Percentiles rank a stretch among this genome's conserved stretches.
Conservation (phyloP, 1,140 invertebrate species). For the Sarcophaga bullata region DNA sequence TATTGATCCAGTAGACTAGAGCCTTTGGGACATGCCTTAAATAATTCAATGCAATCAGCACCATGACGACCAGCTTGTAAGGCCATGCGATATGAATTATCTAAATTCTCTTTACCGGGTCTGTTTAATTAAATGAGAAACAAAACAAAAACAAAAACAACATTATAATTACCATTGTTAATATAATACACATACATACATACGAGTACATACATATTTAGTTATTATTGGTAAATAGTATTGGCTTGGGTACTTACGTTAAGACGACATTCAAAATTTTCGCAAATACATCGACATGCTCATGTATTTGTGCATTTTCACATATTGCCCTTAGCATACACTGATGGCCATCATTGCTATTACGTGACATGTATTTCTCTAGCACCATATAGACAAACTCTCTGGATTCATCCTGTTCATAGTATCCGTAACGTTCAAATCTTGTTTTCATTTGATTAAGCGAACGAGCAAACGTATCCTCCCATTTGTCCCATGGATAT, state of each 20-base stretch:
- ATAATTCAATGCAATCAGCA: constrained; percentile 56
- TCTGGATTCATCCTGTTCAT: constrained; percentile 56
- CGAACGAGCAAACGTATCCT: constrained; percentile 56
- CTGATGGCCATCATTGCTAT: constrained; percentile 47
- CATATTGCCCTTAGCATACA: constrained; percentile 61
- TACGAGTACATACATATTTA: not conserved
- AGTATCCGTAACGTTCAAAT: constrained; percentile 23
- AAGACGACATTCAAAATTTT: constrained; percentile 60
- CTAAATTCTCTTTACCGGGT: constrained; percentile 57
- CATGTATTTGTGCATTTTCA: constrained; percentile 62
- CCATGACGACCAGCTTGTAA: constrained; percentile 54
- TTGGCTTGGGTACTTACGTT: constrained; percentile 50
- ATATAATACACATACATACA: not conserved
- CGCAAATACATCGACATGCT: constrained; percentile 60
- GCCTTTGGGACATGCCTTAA: constrained; percentile 54
- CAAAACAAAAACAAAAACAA: constrained; percentile 16
- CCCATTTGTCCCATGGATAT: constrained; percentile 63
- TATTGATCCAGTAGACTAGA: constrained; percentile 52
- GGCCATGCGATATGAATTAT: constrained; percentile 55
- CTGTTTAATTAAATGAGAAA: constrained; percentile 44
- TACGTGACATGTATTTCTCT: constrained; percentile 56
- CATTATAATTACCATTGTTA: not conserved
- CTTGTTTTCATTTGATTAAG: constrained; percentile 45
- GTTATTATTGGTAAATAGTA: not conserved
- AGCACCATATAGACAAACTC: constrained; percentile 55